Evolutionary conservation across 2,888 invertebrate genomes (phyloP), one percentile per base, ranked within the genome.

Genomic region (Dendrolimus pini): DNA sequence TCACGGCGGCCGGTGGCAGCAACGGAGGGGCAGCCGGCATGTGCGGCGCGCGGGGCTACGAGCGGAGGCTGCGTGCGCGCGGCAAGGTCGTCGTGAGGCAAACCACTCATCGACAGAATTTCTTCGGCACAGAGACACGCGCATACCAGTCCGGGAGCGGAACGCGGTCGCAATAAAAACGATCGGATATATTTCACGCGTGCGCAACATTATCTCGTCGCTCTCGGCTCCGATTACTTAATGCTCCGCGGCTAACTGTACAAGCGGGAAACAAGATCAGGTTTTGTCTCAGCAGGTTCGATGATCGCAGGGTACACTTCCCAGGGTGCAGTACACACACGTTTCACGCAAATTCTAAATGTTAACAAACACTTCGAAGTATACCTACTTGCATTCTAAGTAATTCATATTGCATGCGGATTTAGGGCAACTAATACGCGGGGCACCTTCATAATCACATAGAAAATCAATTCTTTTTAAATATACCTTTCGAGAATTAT

Each of bases 161-260:
- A 85, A 85, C 86, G 85, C 85, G 85, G 82, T 80, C 85, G 84
- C 83, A 83, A 85, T 83, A 87, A 82, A 81, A 89, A 89, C 83
- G 79, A 80, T 84, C 83, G 83, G 86, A 87, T 89, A 88, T 88
- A 87, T 89, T 88, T 88, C 88, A 89, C 89, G 86, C 88, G 87
- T 89, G 85, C 86, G 87, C 88, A 89, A 88, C 86, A 85, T 89
- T 89, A 89, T 86, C 86, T 86, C 82, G 82, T 72, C 79, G 81
- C 82, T 83, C 85, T 83, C 85, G 81, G 80, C 80, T 89, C 85
- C 78, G 86, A 88, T 89, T 89, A 90, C 89, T 89, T 89, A 90
- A 89, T 86, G 87, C 82, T 78, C 68, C 77, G 74, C 78, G 77
- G 74, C 80, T 89, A 89, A 89, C 89, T 87, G 89, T 89, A 89